phyloP scores from a whole-genome alignment of 1,140 invertebrate genomes.

The Dysdera silvatica region DNA sequence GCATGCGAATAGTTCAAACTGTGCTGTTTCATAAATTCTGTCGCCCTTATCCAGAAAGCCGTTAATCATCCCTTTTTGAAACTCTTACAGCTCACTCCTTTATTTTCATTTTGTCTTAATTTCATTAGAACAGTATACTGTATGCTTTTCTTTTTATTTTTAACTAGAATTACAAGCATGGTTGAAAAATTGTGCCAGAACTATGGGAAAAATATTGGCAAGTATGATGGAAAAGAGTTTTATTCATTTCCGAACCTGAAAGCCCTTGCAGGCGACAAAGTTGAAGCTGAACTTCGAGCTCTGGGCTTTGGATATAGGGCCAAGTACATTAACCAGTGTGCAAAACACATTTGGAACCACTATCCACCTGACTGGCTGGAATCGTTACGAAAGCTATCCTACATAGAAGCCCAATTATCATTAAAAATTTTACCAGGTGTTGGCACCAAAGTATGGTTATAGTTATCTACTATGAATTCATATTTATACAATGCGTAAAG shows the following conservation, averaged over 20 bases:
- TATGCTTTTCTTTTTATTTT: constrained; percentile 12
- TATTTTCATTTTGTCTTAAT: not conserved
- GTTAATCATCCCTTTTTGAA: not conserved
- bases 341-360: constrained; percentile 56
- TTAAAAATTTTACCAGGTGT: constrained; percentile 73
- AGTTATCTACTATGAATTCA: too few species aligned
- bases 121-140: too few species aligned
- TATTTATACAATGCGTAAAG: too few species aligned
- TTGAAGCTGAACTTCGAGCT: constrained; percentile 62
- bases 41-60: not conserved
- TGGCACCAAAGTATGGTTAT: constrained; percentile 49
- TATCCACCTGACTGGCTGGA: constrained; percentile 65
- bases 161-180: constrained; percentile 73
- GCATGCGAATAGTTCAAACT: too few species aligned
- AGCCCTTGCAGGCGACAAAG: constrained; percentile 50
- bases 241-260: constrained; percentile 73
- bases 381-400: constrained; percentile 56
- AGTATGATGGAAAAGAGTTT: constrained; percentile 57
- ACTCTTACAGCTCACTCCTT: not conserved
- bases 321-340: constrained; percentile 68
- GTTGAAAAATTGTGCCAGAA: constrained; percentile 76
- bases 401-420: constrained; percentile 61
- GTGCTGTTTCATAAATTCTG: not conserved
- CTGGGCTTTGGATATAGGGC: constrained; percentile 90
- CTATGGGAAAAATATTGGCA: constrained; percentile 69